Evolutionary conservation across 2,888 invertebrate species (phyloP).

Genomic region (Drosophila lutescens): DNA sequence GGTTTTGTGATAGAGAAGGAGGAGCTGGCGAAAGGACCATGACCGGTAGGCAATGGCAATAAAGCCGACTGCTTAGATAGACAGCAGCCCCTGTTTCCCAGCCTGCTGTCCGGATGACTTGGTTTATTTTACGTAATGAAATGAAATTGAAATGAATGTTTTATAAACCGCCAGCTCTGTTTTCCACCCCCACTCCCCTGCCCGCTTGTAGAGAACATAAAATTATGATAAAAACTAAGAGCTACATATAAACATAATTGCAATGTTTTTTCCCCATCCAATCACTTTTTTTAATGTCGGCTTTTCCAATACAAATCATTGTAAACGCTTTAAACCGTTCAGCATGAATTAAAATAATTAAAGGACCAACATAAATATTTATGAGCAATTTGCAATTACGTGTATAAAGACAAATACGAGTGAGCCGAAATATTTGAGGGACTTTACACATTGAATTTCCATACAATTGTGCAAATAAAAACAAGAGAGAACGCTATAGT

Average conservation of each 20-base stretch:
- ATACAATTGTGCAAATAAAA: background rate
- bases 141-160: slow-evolving; percentile 81
- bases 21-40: slow-evolving; percentile 13
- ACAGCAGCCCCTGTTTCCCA: slow-evolving; percentile 36
- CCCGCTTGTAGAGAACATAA: slow-evolving; percentile 16
- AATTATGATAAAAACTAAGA: slow-evolving; percentile 43
- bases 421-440: slow-evolving; percentile 26
- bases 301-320: slow-evolving; percentile 37
- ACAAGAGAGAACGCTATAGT: too few species aligned
- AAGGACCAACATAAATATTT: slow-evolving; percentile 32
- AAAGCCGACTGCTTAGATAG: slow-evolving; percentile 51
- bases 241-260: slow-evolving; percentile 26
- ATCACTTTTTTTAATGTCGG: background rate
- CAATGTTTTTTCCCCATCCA: background rate
- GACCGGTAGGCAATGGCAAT: slow-evolving; percentile 28
- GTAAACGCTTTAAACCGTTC: slow-evolving; percentile 31
- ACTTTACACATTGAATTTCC: slow-evolving; percentile 22
- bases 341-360: slow-evolving; percentile 39
- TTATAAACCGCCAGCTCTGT: slow-evolving; percentile 62
- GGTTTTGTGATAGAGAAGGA: slow-evolving; percentile 4
- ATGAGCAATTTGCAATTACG: slow-evolving; percentile 34
- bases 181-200: background rate
- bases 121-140: slow-evolving; percentile 78
- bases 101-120: slow-evolving; percentile 56
- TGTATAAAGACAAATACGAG: slow-evolving; percentile 13